These are phyloP conservation scores for Ctenosaura bakeri DNA, from an alignment of 2,797 vertebrate species.

Conservation along the genomic window DNA sequence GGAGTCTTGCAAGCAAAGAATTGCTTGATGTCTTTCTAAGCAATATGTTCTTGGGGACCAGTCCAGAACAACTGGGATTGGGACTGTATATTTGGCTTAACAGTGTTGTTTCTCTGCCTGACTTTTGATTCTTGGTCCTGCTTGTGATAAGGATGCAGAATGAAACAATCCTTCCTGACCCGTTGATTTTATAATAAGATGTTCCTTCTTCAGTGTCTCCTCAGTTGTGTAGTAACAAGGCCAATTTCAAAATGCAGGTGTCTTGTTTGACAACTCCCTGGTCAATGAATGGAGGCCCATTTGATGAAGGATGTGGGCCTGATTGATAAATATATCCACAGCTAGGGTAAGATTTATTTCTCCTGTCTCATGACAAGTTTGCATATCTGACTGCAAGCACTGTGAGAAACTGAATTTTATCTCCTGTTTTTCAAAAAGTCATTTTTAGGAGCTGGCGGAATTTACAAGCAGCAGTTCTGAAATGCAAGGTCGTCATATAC, in stretches of 20 bases:
- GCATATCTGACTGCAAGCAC: slow-evolving; percentile 36
- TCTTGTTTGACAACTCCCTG: slow-evolving; percentile 36
- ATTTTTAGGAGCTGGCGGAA: slow-evolving; percentile 60
- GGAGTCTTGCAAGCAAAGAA: neutral
- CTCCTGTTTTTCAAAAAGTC: slow-evolving; percentile 60
- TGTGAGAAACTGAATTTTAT: slow-evolving; percentile 63
- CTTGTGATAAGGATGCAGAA: slow-evolving; percentile 34
- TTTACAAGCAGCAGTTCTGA: slow-evolving; percentile 49
- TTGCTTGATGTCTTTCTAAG: slow-evolving; percentile 38
- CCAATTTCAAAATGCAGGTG: slow-evolving; percentile 23
- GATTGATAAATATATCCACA: slow-evolving; percentile 54
- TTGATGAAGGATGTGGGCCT: slow-evolving; percentile 54
- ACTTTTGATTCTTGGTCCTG: slow-evolving; percentile 68
- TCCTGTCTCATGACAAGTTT: slow-evolving; percentile 3
- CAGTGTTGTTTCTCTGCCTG: slow-evolving; percentile 34
- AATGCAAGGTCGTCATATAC: slow-evolving; percentile 49
- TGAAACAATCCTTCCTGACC: neutral
- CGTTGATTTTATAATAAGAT: slow-evolving; percentile 47
- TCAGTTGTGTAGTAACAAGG: slow-evolving; percentile 42
- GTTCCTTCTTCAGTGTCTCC: slow-evolving; percentile 47
- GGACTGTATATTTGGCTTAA: slow-evolving; percentile 41
- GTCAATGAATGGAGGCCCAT: slow-evolving; percentile 61
- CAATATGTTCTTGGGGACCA: slow-evolving; percentile 55
- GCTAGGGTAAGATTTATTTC: slow-evolving; percentile 52
- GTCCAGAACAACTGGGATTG: slow-evolving; percentile 15